phyloP scores from a whole-genome alignment of 2,888 invertebrate species.

The Tanytarsus gracilentus region DNA sequence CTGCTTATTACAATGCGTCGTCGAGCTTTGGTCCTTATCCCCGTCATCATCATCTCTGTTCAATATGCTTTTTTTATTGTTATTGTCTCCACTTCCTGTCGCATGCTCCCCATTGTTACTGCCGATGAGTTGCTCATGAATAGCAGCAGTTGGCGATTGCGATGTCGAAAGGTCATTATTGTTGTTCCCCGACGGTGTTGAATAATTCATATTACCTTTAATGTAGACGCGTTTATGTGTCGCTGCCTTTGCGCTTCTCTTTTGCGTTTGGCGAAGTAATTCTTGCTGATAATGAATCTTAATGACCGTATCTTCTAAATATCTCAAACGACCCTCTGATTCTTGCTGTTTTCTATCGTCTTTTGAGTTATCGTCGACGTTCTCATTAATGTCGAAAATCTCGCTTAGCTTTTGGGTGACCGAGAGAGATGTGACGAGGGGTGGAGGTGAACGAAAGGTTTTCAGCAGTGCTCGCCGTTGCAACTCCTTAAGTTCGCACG shows the following conservation, averaged over 20 bases:
- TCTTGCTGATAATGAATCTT: constrained; percentile 19
- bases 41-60: not conserved
- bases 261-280: constrained; percentile 8
- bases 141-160: not conserved
- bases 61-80: constrained; percentile 9
- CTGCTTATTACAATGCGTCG: not conserved
- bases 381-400: constrained; percentile 13
- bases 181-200: not conserved
- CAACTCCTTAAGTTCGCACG: constrained; percentile 10
- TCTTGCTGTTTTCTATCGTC: not conserved
- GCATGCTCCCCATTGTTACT: not conserved
- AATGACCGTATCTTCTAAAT: constrained; percentile 19
- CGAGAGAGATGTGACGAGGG: not conserved
- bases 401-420: constrained; percentile 7
- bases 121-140: not conserved
- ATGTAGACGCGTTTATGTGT: not conserved
- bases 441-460: constrained; percentile 1
- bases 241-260: not conserved
- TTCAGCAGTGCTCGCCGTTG: no score
- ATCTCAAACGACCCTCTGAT: not conserved
- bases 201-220: constrained; percentile 28
- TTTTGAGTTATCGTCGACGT: not conserved
- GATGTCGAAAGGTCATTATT: constrained; percentile 21
- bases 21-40: not conserved
- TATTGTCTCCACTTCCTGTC: not conserved